Base-by-base conservation (phyloP, 1,140 invertebrate genomes). In the Hydropsyche tenuis region DNA sequence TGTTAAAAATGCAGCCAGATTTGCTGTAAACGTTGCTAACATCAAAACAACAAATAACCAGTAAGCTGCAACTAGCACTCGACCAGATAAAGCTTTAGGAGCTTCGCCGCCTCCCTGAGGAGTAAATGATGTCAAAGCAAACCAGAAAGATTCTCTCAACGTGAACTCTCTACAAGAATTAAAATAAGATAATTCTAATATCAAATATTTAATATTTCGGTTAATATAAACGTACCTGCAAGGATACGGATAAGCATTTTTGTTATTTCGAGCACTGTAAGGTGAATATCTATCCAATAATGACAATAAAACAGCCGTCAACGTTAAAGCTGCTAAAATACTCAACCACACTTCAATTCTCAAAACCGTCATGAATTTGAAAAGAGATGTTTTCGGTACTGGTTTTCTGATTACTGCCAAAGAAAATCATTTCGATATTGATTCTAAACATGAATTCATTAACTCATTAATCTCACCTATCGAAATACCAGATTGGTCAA, bases 21-120 rank as follows among this genome's bases (percentile, higher is more conserved):
- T 99, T 3, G 97, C 97, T 0, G 97, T 99, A 82, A 99, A 99
- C 0, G 97, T 96, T 0, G 95, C 94, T 77, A 96, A 81, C 93
- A 96, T 96, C 0, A 97, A 86, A 0, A 96, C 94, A 1, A 96
- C 94, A 82, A 96, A 97, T 0, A 97, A 85, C 95, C 95, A 97
- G 81, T 96, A 97, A 12, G 94, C 94, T 0, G 94, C 94, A 0
- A 96, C 94, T 12, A 97, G 81, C 2, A 93, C 91, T 30, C 95
- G 84, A 3, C 92, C 93, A 0, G 93, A 94, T 11, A 95, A 81
- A 0, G 94, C 92, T 83, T 94, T 94, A 0, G 94, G 94, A 2
- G 92, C 90, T 84, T 95, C 93, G 0, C 93, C 94, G 0, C 94
- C 94, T 0, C 95, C 94, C 84, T 96, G 94, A 0, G 94, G 94